Evolutionary conservation across 2,888 invertebrate species (phyloP).

Genomic region (Alviniconcha strummeri): DNA sequence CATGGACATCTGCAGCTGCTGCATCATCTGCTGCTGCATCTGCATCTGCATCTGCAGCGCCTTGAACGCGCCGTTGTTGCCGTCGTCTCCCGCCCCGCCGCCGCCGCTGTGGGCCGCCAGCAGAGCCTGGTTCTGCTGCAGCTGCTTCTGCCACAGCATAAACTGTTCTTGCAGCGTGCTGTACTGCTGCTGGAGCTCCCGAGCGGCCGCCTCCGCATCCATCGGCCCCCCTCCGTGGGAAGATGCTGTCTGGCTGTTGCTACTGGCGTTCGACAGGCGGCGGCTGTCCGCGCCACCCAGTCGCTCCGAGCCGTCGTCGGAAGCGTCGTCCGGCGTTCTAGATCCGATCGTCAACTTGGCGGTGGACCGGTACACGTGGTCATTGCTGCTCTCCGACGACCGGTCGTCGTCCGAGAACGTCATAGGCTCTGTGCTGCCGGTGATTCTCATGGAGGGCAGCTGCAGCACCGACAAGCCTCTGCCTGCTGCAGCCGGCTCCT

Average conservation of each 20-base stretch:
- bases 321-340: background rate
- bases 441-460: constrained; percentile 28
- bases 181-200: constrained; percentile 56
- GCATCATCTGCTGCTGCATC: constrained; percentile 54
- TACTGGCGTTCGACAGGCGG: constrained; percentile 18
- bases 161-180: constrained; percentile 64
- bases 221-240: background rate
- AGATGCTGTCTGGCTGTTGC: background rate
- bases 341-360: background rate
- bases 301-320: constrained; percentile 10
- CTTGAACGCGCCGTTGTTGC: constrained; percentile 28
- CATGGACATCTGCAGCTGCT: constrained; percentile 53
- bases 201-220: background rate
- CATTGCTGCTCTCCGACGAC: constrained; percentile 23
- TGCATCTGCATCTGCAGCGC: constrained; percentile 49
- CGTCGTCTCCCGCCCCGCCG: constrained; percentile 34
- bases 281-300: constrained; percentile 3
- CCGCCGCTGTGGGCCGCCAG: constrained; percentile 51
- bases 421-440: constrained; percentile 15
- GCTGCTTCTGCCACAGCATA: constrained; percentile 65
- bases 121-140: constrained; percentile 62
- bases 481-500: background rate
- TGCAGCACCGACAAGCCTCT: background rate
- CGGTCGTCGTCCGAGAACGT: constrained; percentile 27
- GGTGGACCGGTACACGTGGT: constrained; percentile 22